These are phyloP conservation scores for Rhynchopsitta pachyrhyncha DNA, from an alignment of 2,113 vertebrate genomes.

Conservation along the genomic window DNA sequence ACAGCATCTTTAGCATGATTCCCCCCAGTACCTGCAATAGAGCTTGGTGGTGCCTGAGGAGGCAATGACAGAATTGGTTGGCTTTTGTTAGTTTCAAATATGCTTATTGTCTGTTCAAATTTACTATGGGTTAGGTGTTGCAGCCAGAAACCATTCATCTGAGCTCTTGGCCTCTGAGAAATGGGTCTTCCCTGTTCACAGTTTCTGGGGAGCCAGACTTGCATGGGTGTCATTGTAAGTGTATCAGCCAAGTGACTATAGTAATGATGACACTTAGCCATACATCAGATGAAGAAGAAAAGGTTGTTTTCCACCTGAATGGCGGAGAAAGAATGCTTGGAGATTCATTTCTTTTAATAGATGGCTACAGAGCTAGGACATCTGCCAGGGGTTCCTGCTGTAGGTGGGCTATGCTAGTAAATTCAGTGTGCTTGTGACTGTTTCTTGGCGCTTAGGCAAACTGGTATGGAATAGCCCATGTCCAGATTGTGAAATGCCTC, in stretches of 20 bases:
- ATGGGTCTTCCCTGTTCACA: background rate
- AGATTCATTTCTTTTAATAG: background rate
- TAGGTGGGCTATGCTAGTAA: background rate
- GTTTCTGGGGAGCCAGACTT: background rate
- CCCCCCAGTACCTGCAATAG: background rate
- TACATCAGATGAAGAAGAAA: background rate
- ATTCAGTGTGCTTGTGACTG: background rate
- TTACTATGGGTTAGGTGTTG: background rate
- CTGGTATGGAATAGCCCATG: background rate
- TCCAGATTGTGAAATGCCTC: background rate
- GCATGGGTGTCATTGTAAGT: background rate
- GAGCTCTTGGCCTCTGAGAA: background rate
- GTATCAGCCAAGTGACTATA: background rate
- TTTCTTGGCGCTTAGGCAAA: background rate
- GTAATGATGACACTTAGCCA: background rate
- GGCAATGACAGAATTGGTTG: background rate
- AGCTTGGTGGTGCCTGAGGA: background rate
- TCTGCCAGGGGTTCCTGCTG: background rate
- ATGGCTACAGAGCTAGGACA: background rate
- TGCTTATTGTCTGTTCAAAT: background rate
- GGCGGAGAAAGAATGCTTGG: background rate
- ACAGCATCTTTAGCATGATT: background rate
- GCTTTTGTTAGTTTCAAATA: background rate
- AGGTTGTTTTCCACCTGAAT: background rate
- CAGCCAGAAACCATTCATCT: background rate